Evolutionary conservation across 2,888 invertebrate species (phyloP), one percentile per base, ranked within the genome.

Genomic region (Agrotis clavis): DNA sequence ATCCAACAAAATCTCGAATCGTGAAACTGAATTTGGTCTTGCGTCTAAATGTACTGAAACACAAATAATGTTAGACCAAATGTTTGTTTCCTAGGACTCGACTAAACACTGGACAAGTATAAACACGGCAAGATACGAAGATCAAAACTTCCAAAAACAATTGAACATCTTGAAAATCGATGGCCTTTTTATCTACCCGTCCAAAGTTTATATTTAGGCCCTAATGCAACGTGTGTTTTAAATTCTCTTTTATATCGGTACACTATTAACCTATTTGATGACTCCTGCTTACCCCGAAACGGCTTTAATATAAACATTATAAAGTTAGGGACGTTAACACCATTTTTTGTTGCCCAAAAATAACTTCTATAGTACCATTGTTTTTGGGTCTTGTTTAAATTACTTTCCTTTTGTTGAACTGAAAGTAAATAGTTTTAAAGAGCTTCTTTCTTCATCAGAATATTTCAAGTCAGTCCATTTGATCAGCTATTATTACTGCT

Each of bases 251-350:
- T 70, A 65, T 45, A 70, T 21, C 60, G n/a, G 25, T 54, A 35
- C 35, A 74, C 78, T 68, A 85, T 86, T 82, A 77, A 77, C 81
- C 83, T 63, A 85, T 83, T 84, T 85, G 56, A 84, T 71, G 68
- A 74, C 59, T 66, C 47, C 62, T 72, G 83, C 80, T 82, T 64
- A 65, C 71, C 76, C 76, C 63, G 57, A 73, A 78, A 86, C 62
- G 74, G 79, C 63, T 71, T 74, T 21, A 83, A 30, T 74, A 75
- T 74, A 74, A 83, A 81, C 79, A 77, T 67, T 74, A 62, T 63
- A 70, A 56, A 65, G n/a, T 21, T 18, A 53, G 53, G n/a, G 45
- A 74, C 25, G 60, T 71, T 82, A 81, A 79, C 79, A 76, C 51
- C 47, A 21, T 50, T 72, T 65, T 69, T 79, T 69, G 50, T 65